Evolutionary conservation across 2,888 invertebrate species (phyloP), one percentile per base, ranked within the genome.

Genomic region (Phoenoteleia sp.): DNA sequence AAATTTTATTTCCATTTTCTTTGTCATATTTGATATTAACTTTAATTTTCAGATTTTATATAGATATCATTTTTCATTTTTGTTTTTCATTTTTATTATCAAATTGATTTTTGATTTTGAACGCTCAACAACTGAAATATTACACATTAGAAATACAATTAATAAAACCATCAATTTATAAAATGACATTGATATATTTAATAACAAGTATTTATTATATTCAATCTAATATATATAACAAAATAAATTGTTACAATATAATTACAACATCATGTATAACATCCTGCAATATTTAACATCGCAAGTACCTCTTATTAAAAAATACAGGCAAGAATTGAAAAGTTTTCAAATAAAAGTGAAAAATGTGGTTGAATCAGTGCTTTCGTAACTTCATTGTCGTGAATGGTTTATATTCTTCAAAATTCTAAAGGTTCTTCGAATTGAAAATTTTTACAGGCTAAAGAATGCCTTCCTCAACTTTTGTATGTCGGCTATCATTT

Each of bases 381-480:
- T 79, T 77, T 85, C 81, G 85, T 79, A 85, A 77, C 82, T 75
- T 74, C 19, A 82, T 82, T 81, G 85, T 77, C 25, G 39, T 39
- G 33, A 79, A 81, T 42, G 85, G 81, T 85, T 79, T 74, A 64
- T 79, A 71, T 75, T 81, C 85, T 67, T 76, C 45, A 47, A 42
- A 52, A 69, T 80, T 85, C 79, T 77, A 82, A 66, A 82, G 85
- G 66, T 75, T 76, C 71, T 58, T 80, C 82, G 85, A 64, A 82
- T 76, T 69, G 82, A 82, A 82, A 71, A 82, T 80, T 80, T 81
- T 69, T 80, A 74, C 85, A 39, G 72, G 39, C 45, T 60, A 58
- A 85, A 76, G 77, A 79, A 77, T 81, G 71, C 75, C 49, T 19
- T 17, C 52, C 15, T 66, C 47, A 81, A 79, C 81, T 82, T 85